phyloP scores from a whole-genome alignment of 2,888 invertebrate genomes.

The Zonitis immaculata region DNA sequence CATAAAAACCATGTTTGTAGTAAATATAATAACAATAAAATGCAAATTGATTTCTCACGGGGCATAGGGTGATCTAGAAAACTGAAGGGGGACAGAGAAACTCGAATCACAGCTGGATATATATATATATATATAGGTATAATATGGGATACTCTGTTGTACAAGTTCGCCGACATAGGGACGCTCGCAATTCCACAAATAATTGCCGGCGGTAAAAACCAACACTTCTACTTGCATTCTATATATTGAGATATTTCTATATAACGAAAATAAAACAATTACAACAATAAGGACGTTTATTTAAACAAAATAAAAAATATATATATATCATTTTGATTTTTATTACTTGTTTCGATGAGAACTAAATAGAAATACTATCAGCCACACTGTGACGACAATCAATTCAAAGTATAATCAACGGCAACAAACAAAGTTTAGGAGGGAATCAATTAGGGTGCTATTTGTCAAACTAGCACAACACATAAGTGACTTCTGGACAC shows the following conservation, averaged over 20 bases:
- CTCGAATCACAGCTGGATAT: slow-evolving; percentile 40
- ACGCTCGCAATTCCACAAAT: slow-evolving; percentile 1
- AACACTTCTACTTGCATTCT: slow-evolving; percentile 2
- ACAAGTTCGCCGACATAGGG: slow-evolving; percentile 4
- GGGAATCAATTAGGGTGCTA: slow-evolving; percentile 42
- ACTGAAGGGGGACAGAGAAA: slow-evolving; percentile 30
- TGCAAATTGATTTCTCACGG: slow-evolving; percentile 48
- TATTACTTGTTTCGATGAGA: background rate
- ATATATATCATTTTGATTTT: background rate
- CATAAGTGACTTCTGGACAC: slow-evolving; percentile 48
- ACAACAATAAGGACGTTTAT: background rate
- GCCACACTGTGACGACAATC: slow-evolving; percentile 14
- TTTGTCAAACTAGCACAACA: slow-evolving; percentile 40
- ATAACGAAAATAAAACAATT: too few relatives aligned
- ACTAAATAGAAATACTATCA: background rate
- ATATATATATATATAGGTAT: too few relatives aligned
- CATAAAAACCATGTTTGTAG: slow-evolving; percentile 43
- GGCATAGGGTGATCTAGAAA: slow-evolving; percentile 40
- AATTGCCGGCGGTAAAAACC: slow-evolving; percentile 1
- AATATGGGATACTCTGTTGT: slow-evolving; percentile 32
- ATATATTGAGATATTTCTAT: background rate
- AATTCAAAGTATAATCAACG: slow-evolving; percentile 22
- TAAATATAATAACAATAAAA: slow-evolving; percentile 49
- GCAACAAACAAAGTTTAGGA: slow-evolving; percentile 25
- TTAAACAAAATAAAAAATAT: background rate